Evolutionary conservation across 2,113 vertebrate genomes (phyloP).

Genomic region (Lophura nycthemera): DNA sequence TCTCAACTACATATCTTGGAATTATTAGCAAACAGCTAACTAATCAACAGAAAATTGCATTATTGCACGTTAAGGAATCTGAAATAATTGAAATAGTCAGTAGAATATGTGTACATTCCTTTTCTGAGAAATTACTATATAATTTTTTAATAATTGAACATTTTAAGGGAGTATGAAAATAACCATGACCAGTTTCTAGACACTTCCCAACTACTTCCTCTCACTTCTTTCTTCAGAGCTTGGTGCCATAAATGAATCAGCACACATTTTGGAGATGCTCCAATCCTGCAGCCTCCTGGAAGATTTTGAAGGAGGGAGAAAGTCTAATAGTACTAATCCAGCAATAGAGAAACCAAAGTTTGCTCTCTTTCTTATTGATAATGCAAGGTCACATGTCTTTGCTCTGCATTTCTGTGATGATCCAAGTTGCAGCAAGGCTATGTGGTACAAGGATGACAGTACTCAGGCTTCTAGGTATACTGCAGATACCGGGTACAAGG

Average conservation of each 20-base stretch:
- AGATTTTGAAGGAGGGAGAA: not conserved
- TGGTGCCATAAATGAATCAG: not conserved
- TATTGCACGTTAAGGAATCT: not conserved
- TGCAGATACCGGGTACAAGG: not conserved
- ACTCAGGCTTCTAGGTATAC: not conserved
- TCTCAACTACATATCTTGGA: not conserved
- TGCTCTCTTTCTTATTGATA: not conserved
- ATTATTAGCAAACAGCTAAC: not conserved
- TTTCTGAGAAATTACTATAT: not conserved
- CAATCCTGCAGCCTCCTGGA: too few species aligned
- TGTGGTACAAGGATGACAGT: fast-evolving
- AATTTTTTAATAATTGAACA: not conserved
- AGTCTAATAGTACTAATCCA: too few species aligned
- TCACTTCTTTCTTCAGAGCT: not conserved
- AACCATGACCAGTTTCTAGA: not conserved
- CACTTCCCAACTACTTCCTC: not conserved
- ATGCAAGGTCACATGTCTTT: not conserved
- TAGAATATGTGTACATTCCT: not conserved
- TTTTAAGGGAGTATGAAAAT: not conserved
- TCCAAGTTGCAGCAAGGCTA: fast-evolving
- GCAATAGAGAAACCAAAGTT: not conserved
- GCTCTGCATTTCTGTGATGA: not conserved
- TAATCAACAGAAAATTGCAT: not conserved
- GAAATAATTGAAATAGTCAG: not conserved
- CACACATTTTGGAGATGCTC: not conserved